A percentile compares a stretch with the other conserved stretches of the same genome.
phyloP scores from a whole-genome alignment of 2,113 vertebrate genomes.

The Psettodes erumei region DNA sequence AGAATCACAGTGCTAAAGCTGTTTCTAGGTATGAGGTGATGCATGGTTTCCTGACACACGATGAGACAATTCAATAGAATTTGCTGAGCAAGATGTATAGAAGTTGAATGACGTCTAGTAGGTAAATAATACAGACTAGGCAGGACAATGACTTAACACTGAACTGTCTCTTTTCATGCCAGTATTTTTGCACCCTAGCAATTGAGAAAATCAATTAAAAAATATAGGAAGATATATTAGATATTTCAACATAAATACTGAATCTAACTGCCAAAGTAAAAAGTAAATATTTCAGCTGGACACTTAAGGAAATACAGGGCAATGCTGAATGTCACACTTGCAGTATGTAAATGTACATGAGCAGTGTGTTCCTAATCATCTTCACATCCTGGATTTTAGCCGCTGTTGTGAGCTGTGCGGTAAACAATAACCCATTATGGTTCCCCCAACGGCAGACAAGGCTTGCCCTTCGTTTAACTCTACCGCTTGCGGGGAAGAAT shows the following conservation, averaged over 20 bases:
- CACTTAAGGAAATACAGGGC: conserved; percentile 32
- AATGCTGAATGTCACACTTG: conserved; percentile 24
- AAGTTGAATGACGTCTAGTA: not conserved
- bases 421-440: conserved; percentile 76
- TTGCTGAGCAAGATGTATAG: not conserved
- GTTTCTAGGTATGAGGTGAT: not conserved
- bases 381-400: conserved; percentile 69
- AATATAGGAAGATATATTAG: not conserved
- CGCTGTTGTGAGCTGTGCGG: conserved; percentile 66
- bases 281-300: not conserved
- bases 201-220: conserved; percentile 1
- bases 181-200: not conserved
- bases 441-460: conserved; percentile 59
- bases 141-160: not conserved
- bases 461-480: conserved; percentile 73
- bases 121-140: not conserved
- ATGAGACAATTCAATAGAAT: not conserved
- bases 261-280: not conserved
- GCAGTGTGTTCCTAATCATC: conserved; percentile 65
- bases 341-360: conserved; percentile 49
- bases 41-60: conserved; percentile 18
- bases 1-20: not conserved
- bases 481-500: conserved; percentile 70
- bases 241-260: not conserved
- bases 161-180: not conserved